Conservation (phyloP, 2,888 invertebrate species). For the Megalurothrips usitatus region DNA sequence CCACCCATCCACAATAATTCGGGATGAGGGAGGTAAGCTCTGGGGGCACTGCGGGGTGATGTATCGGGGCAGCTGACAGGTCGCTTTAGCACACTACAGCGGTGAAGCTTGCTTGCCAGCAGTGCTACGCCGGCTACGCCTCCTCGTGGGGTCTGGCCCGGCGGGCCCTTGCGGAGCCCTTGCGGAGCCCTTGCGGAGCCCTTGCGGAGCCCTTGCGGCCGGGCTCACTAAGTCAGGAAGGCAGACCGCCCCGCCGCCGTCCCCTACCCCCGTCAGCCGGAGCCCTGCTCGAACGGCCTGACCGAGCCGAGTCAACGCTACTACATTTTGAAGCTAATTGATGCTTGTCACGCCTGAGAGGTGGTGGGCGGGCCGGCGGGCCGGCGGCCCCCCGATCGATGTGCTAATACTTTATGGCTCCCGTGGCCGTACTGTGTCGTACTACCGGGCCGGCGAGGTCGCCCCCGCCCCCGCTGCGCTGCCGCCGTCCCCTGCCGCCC, state of each 20-base stretch:
- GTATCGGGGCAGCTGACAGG: constrained; percentile 6
- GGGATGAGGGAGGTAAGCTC: constrained; percentile 10
- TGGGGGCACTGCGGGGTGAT: neutral
- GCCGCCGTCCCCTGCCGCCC: neutral
- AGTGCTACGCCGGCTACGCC: too few relatives aligned
- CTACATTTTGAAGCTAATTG: neutral
- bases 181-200: too few relatives aligned
- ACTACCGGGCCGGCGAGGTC: too few relatives aligned
- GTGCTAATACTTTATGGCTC: neutral
- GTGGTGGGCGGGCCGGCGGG: neutral
- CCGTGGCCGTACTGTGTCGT: too few relatives aligned
- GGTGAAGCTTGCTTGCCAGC: too few relatives aligned
- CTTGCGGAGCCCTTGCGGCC: too few relatives aligned
- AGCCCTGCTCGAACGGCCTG: too few relatives aligned
- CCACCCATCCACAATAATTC: neutral
- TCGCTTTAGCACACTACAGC: neutral
- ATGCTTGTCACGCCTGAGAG: constrained; percentile 11
- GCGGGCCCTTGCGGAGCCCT: too few relatives aligned
- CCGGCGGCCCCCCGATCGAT: constrained; percentile 1
- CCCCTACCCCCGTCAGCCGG: too few relatives aligned
- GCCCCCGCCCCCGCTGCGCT: neutral
- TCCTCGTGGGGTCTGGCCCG: too few relatives aligned
- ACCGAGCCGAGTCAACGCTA: too few relatives aligned
- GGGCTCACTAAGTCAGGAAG: neutral
- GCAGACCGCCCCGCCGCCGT: neutral